phyloP scores from a whole-genome alignment of 1,140 invertebrate species.

The Archivesica marissinica region DNA sequence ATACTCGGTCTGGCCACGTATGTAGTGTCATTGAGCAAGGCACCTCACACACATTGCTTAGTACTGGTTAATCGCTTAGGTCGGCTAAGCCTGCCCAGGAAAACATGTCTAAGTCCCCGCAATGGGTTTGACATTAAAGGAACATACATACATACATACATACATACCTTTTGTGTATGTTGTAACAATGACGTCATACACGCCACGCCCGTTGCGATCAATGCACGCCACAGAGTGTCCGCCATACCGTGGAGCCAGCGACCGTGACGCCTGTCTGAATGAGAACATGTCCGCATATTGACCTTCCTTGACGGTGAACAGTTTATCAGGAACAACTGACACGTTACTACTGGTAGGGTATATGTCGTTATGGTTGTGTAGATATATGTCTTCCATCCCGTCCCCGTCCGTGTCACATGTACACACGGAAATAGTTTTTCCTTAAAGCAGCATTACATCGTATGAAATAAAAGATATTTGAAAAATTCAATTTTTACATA shows the following conservation, averaged over 20 bases:
- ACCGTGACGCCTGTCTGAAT: not conserved
- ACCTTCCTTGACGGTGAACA: slow-evolving; percentile 12
- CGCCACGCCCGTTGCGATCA: slow-evolving; percentile 21
- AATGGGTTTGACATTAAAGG: no score
- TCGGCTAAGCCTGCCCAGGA: no score
- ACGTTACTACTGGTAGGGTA: not conserved
- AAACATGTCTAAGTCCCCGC: no score
- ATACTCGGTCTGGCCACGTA: no score
- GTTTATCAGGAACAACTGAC: slow-evolving; percentile 2
- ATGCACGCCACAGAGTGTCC: slow-evolving; percentile 49
- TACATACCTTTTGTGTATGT: slow-evolving; percentile 32
- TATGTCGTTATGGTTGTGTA: slow-evolving; percentile 38
- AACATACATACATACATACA: no score
- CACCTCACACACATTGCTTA: no score
- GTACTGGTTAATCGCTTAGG: no score
- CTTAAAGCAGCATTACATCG: not conserved
- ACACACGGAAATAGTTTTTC: slow-evolving; percentile 37
- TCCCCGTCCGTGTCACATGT: slow-evolving; percentile 57
- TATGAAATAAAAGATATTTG: no score
- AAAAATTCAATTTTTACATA: no score
- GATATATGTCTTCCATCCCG: slow-evolving; percentile 48
- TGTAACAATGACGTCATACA: slow-evolving; percentile 38
- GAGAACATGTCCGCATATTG: slow-evolving; percentile 29
- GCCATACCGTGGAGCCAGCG: slow-evolving; percentile 28
- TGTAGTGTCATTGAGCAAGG: no score